Conservation (phyloP, 2,113 vertebrate genomes). For the Odontophorus gujanensis region DNA sequence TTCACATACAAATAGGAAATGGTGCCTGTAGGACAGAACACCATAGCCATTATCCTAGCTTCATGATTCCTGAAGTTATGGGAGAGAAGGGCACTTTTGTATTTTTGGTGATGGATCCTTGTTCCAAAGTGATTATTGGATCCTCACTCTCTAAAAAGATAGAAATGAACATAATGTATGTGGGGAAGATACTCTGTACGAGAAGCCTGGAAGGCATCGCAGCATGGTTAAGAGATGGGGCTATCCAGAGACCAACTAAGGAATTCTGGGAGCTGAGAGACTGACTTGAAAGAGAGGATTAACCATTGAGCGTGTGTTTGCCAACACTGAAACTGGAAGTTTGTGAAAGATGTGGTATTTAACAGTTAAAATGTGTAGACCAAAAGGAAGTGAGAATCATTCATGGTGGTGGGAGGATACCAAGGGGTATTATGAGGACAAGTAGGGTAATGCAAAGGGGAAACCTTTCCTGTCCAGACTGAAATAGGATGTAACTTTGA, state of each 20-base stretch:
- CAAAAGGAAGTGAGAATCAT: neutral
- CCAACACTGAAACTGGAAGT: neutral
- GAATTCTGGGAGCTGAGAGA: neutral
- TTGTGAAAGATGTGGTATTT: conserved; percentile 5
- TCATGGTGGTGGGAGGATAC: neutral
- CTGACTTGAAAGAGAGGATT: conserved; percentile 32
- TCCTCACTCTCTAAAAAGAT: neutral
- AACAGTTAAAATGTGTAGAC: conserved; percentile 5
- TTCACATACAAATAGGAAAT: neutral
- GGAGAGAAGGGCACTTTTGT: neutral
- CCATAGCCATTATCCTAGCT: neutral
- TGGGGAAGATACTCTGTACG: neutral
- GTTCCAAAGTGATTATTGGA: neutral
- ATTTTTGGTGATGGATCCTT: neutral
- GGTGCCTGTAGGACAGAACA: too few species aligned
- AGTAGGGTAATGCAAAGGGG: conserved; percentile 9
- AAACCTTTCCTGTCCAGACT: conserved; percentile 8
- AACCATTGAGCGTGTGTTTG: conserved; percentile 10
- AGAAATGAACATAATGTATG: neutral
- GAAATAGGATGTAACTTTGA: conserved; percentile 10
- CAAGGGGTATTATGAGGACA: conserved; percentile 18
- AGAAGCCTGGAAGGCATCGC: neutral
- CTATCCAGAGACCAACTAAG: neutral
- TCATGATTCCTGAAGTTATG: neutral
- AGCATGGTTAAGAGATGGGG: neutral